These are phyloP conservation scores for honey bee (Apis mellifera) DNA, from an alignment of 1,140 invertebrate species.

Conservation along the genomic window DNA sequence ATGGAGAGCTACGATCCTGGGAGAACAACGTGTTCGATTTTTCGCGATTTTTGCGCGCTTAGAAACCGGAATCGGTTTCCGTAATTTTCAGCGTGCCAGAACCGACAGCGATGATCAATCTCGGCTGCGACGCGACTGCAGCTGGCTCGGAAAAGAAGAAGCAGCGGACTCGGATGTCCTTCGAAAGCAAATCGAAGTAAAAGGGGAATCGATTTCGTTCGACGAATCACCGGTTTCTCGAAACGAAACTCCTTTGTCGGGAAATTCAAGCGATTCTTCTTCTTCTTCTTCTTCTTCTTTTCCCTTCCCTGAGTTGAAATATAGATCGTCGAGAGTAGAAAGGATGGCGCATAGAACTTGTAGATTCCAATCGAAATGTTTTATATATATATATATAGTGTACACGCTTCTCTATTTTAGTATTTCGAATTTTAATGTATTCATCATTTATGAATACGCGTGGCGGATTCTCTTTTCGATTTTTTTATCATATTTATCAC, in stretches of 20 bases:
- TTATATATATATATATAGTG: too few species aligned
- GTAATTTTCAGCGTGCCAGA: slow-evolving; percentile 36
- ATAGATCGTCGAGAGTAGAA: too few species aligned
- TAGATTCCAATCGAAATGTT: too few species aligned
- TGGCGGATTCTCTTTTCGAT: too few species aligned
- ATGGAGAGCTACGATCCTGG: neutral
- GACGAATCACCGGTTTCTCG: neutral
- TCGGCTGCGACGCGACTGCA: slow-evolving; percentile 31
- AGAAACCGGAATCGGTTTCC: slow-evolving; percentile 48
- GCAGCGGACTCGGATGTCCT: slow-evolving; percentile 9
- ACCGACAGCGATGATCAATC: slow-evolving; percentile 46
- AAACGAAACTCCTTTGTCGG: neutral
- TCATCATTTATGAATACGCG: too few species aligned
- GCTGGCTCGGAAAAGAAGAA: slow-evolving; percentile 28
- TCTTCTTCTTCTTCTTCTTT: too few species aligned
- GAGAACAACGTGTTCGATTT: slow-evolving; percentile 1
- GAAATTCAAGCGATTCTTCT: neutral
- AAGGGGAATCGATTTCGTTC: slow-evolving; percentile 21
- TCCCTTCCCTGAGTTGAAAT: too few species aligned
- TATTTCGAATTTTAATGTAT: too few species aligned
- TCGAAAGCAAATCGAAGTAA: slow-evolving; percentile 21
- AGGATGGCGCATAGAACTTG: too few species aligned
- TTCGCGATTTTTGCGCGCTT: slow-evolving; percentile 37
- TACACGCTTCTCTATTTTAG: too few species aligned
- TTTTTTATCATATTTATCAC: too few species aligned